Base-by-base conservation (phyloP, 2,888 invertebrate genomes). In the Anaspis maculata region DNA sequence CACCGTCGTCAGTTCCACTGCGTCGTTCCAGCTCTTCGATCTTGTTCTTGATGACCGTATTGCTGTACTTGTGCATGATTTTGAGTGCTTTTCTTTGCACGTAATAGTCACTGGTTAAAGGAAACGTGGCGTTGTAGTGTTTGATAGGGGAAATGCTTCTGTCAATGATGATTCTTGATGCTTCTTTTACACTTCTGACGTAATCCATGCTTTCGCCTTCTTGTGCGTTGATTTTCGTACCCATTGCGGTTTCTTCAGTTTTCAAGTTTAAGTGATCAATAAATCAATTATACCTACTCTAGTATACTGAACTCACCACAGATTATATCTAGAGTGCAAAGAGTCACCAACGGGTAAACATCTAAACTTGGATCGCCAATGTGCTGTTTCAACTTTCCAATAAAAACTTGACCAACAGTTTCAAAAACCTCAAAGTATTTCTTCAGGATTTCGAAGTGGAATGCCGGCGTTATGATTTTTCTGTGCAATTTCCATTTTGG, bases 241-340 rank as follows among this genome's bases (percentile, higher is more conserved):
- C 90, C 89, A 91, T 91, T 7, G 90, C 83, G 3, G 86, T 80
- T 67, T 90, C 89, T 84, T 16, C 9, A 5, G 26, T 26, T 9
- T 16, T 3, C 3, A 13, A 9, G 13, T n/a, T 13, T 21, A 13
- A 12, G 12, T 22, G 27, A 19, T 14, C 2, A 10, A 26, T 32
- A 25, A 10, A 11, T 36, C 5, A 12, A 24, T 5, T 27, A 5
- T 16, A 14, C 10, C 16, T 22, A 33, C 12, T 13, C 25, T 25
- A 5, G 9, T 7, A 10, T 12, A 13, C 13, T 12, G 13, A 25
- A 13, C 27, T 60, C 62, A 77, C 77, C 74, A 57, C 76, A 74
- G 34, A 79, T 75, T 13, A 76, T 70, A 54, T 78, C 77, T 49
- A 79, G 58, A 3, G 70, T 74, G 64, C 67, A 80, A 30, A 66